Base-by-base conservation (phyloP, 1,140 invertebrate species). In the Zaprionus davidi region DNA sequence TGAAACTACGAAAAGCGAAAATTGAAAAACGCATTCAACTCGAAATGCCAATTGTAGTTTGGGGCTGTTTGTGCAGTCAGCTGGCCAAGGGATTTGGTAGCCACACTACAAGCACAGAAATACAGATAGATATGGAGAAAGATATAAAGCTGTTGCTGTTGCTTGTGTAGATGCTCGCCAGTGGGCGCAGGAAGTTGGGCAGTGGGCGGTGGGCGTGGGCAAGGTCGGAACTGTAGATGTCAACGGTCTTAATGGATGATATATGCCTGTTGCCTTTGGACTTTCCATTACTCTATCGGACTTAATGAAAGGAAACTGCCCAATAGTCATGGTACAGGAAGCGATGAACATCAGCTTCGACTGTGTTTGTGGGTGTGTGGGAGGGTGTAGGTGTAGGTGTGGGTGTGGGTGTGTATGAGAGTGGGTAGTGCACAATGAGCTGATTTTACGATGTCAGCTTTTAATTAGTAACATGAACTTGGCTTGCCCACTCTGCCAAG, bases 401-500 rank as follows among this genome's bases (percentile, higher is more conserved):
- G 36, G 5, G 41, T 53, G 38, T 28, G 12, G 24, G 38, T 12
- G 38, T 22, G 15, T 17, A 13, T 60, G 20, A 28, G 7, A 46
- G 38, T 3, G 13, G 26, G 22, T 6, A 2, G 3, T 26, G 53
- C 53, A 2, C 13, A 13, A n/a, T 4, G 55, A 17, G 65, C 65
- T 31, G 38, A 58, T 57, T 46, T 24, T 41, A 34, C 51, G 53
- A 64, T 41, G 58, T 64, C 41, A 53, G 67, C 59, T 64, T 58
- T 70, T 71, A 75, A 75, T 75, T 75, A 64, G 67, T 34, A 28
- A 58, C 31, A 70, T 64, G 59, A 63, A 75, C 66, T 74, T 75
- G 65, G 36, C 15, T 53, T 51, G 57, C 36, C 57, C 58, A 22
- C 58, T 3, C 58, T 6, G 22, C 22, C 67, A 70, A 70, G 34